Evolutionary conservation across 2,113 vertebrate genomes (phyloP), one percentile per base, ranked within the genome.

Genomic region (Rhinichthys klamathensis): DNA sequence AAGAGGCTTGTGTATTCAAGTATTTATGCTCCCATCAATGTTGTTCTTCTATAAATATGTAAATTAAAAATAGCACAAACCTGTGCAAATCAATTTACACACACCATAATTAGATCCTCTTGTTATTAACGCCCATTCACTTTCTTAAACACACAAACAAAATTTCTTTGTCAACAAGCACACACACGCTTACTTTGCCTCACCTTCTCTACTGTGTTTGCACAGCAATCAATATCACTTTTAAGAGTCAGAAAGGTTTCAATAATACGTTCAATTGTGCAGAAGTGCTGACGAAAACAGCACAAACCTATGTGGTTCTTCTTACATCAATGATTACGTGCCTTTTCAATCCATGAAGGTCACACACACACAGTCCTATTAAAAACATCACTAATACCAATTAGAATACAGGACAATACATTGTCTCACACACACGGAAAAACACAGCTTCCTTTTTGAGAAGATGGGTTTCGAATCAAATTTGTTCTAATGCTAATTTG

Each of bases 341-440:
- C 49, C 30, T 58, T 56, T 58, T 77, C 30, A 32, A 35, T 77
- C 21, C 23, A 41, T n/a, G 32, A 79, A 41, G 12, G 23, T 61
- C 56, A 44, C 56, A 83, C 38, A 41, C 38, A 27, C 21, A 81
- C 25, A 30, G 30, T 30, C 30, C 1, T 30, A 30, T 30, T 30
- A 30, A 30, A 30, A 30, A 30, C 30, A 30, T 30, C 30, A 30
- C 30, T 30, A 1, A 2, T 30, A 30, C 30, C 30, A n/a, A n/a
- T n/a, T n/a, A n/a, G n/a, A n/a, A n/a, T n/a, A n/a, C n/a, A n/a
- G n/a, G n/a, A n/a, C n/a, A n/a, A n/a, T n/a, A n/a, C n/a, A n/a
- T n/a, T n/a, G n/a, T n/a, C n/a, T n/a, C n/a, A n/a, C 30, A 46
- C 60, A 46, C 23, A 80, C 58, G 67, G n/a, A 72, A 51, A 74